Evolutionary conservation across 2,888 invertebrate genomes (phyloP).

Genomic region (Charanyca ferruginea): DNA sequence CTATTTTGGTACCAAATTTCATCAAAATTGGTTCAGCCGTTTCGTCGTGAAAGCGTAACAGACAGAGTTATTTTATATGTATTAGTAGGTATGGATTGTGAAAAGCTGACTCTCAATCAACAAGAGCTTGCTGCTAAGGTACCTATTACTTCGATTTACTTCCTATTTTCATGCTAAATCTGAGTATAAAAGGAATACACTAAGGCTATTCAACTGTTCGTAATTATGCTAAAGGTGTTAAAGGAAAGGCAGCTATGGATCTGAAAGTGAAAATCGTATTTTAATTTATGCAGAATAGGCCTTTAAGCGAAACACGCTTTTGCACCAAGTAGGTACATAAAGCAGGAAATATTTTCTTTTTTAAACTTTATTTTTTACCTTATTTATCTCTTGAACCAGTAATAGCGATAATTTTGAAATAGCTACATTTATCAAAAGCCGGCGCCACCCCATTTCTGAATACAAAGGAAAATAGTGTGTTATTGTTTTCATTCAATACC

Average conservation of each 20-base stretch:
- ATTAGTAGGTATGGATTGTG: too few relatives aligned
- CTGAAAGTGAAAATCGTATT: constrained; percentile 29
- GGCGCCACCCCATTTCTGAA: too few relatives aligned
- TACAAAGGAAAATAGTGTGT: too few relatives aligned
- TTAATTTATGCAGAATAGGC: constrained; percentile 38
- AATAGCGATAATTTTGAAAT: too few relatives aligned
- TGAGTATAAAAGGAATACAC: constrained; percentile 29
- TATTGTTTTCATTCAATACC: too few relatives aligned
- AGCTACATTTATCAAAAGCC: too few relatives aligned
- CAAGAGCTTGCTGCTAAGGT: background rate
- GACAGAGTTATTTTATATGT: too few relatives aligned
- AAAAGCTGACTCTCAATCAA: background rate
- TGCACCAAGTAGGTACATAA: background rate
- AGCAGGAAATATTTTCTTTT: background rate
- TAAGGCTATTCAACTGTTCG: constrained; percentile 33
- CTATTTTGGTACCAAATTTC: too few relatives aligned
- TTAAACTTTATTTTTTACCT: background rate
- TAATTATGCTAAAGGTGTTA: constrained; percentile 41
- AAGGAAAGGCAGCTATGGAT: constrained; percentile 18
- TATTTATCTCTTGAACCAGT: too few relatives aligned
- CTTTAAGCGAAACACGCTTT: constrained; percentile 26
- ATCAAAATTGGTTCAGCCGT: too few relatives aligned
- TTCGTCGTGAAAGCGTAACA: too few relatives aligned
- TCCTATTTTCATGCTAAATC: constrained; percentile 46
- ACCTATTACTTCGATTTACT: background rate